A percentile compares a stretch with the other conserved stretches of the same genome.
These are phyloP conservation scores for Enteromius trimaculatus DNA, from an alignment of 2,797 vertebrate species.

Conservation along the genomic window DNA sequence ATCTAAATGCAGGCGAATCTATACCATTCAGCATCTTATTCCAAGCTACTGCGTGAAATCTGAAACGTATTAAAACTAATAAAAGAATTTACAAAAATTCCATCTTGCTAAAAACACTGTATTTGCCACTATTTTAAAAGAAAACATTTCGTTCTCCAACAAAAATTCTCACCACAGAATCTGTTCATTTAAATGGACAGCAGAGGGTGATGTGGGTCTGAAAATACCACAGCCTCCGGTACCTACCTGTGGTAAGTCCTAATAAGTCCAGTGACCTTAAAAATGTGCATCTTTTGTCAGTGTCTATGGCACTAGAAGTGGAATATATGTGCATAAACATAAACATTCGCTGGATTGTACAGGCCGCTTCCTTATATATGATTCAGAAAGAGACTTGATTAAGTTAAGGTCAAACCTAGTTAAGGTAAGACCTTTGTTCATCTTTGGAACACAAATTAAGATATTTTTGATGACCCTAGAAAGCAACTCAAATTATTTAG, in stretches of 20 bases:
- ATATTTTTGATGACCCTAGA: no score
- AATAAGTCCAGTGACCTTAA: not conserved
- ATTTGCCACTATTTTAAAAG: not conserved
- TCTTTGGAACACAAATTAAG: no score
- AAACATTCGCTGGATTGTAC: no score
- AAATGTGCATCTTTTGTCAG: not conserved
- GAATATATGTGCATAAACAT: not conserved
- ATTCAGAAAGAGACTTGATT: not conserved
- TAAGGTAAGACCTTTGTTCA: no score
- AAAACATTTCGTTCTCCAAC: not conserved
- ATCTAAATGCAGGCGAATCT: not conserved
- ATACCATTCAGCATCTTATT: not conserved
- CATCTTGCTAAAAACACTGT: not conserved
- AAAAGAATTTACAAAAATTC: not conserved
- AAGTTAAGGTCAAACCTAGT: no score
- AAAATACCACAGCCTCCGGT: not conserved
- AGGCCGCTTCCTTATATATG: no score
- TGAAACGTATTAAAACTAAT: not conserved
- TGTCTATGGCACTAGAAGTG: not conserved
- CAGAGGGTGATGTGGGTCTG: slow-evolving; percentile 28
- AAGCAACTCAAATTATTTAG: no score
- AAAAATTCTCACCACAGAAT: not conserved
- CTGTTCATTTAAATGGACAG: slow-evolving; percentile 6
- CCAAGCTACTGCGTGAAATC: not conserved
- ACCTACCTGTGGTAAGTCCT: not conserved